Percentiles rank a stretch among this genome's conserved stretches.
phyloP scores from a whole-genome alignment of 2,797 vertebrate genomes.

The Numenius phaeopus region DNA sequence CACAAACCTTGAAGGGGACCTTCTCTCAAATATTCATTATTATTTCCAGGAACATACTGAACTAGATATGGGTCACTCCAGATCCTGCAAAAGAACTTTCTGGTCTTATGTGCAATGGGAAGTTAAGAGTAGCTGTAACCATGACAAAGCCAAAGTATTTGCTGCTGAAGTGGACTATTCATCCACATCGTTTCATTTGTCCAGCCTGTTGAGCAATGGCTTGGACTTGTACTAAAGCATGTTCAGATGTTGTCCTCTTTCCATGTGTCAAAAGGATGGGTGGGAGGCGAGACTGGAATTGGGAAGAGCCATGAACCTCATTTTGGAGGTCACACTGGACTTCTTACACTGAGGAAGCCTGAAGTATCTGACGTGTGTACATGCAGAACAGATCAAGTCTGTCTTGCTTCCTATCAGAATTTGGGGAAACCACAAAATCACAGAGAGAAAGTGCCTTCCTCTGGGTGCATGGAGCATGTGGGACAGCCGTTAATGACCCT shows the following conservation, averaged over 20 bases:
- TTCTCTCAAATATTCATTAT: neutral
- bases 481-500: neutral
- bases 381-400: neutral
- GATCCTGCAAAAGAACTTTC: neutral
- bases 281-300: neutral
- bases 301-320: neutral
- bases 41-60: neutral
- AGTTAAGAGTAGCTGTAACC: neutral
- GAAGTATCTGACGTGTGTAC: neutral
- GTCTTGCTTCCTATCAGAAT: neutral
- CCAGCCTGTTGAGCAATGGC: neutral
- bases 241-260: neutral
- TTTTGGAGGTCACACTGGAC: neutral
- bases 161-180: neutral
- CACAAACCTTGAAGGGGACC: neutral
- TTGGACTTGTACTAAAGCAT: neutral
- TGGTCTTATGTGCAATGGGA: neutral
- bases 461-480: rapidly evolving
- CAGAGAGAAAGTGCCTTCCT: neutral
- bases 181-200: neutral
- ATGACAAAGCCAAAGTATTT: neutral
- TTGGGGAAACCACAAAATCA: neutral
- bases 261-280: neutral
- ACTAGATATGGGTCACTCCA: neutral
- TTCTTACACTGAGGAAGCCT: neutral